Evolutionary conservation across 2,888 invertebrate species (phyloP), one percentile per base, ranked within the genome.

Genomic region (Oscheius sp.): DNA sequence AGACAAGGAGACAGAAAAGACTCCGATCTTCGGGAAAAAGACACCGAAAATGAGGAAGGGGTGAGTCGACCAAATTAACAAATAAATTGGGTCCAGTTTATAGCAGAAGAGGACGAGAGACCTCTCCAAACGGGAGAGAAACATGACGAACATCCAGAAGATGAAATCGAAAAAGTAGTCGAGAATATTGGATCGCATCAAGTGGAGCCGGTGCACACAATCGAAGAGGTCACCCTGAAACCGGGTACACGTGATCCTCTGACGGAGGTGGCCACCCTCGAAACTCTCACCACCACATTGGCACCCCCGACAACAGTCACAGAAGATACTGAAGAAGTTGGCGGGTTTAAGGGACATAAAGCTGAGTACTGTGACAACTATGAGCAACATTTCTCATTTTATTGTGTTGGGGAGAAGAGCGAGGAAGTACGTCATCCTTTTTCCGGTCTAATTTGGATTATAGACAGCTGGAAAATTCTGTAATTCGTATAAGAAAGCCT

Each of bases 341-440:
- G 27, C 58, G 66, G 52, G 25, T 55, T 74, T 63, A 45, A 70
- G 12, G 77, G 79, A 56, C 52, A 59, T 0, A 53, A 73, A 21
- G 69, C 43, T 12, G 78, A 76, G n/a, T 80, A 80, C 58, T 80
- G 80, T 27, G 76, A 78, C 53, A 69, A 74, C 45, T 80, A 75
- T 66, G 80, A 80, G 35, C 78, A 80, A 43, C 78, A 80, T 23
- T 80, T 78, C 64, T 72, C 76, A 1, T 78, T 73, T 59, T 80
- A 75, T 27, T 80, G 80, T 71, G 76, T 81, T 5, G 81, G 77
- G 41, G 81, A 79, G 27, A 59, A 70, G 12, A 66, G 69, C 49
- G 63, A 64, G 18, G 76, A 59, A 3, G 35, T 35, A 9, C 3
- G 35, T 35, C 35, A 18, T 5, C 16, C 45, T 43, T 43, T 43